These are phyloP conservation scores for Halocynthia aurantium DNA, from an alignment of 23 tunicate genomes.

Conservation along the genomic window DNA sequence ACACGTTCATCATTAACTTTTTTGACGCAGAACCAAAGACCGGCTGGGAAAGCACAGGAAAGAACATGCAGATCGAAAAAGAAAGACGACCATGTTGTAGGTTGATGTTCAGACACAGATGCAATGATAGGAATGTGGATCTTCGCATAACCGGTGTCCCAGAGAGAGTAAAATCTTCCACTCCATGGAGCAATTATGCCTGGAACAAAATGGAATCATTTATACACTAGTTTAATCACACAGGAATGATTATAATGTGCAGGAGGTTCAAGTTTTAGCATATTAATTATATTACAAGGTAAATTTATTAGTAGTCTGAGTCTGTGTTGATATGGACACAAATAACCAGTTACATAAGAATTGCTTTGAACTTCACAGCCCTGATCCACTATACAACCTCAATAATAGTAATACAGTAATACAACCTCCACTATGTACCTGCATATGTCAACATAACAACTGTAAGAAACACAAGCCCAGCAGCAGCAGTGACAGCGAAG, in stretches of 20 bases:
- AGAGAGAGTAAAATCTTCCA: constrained; percentile 97
- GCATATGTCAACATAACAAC: constrained; percentile 73
- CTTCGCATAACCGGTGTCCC: constrained; percentile 99
- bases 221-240: not conserved
- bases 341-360: too few relatives aligned
- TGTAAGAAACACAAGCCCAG: constrained; percentile 46
- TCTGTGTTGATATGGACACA: too few relatives aligned
- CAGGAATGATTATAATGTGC: too few relatives aligned
- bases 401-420: too few relatives aligned
- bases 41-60: constrained; percentile 92
- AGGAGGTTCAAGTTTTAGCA: too few relatives aligned
- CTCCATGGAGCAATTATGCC: constrained; percentile 99
- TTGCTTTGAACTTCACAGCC: too few relatives aligned
- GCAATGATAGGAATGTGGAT: constrained; percentile 99
- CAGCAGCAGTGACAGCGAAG: constrained; percentile 42
- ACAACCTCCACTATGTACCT: constrained; percentile 29
- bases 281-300: too few relatives aligned
- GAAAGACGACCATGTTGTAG: constrained; percentile 99
- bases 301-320: too few relatives aligned
- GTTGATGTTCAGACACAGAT: constrained; percentile 99
- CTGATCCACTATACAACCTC: too few relatives aligned
- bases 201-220: constrained; percentile 9
- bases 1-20: constrained; percentile 93
- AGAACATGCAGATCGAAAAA: constrained; percentile 98
- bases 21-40: constrained; percentile 92